Percentiles rank a stretch among this genome's conserved stretches.
phyloP scores from a whole-genome alignment of 2,888 invertebrate species.

The Timema cristinae region DNA sequence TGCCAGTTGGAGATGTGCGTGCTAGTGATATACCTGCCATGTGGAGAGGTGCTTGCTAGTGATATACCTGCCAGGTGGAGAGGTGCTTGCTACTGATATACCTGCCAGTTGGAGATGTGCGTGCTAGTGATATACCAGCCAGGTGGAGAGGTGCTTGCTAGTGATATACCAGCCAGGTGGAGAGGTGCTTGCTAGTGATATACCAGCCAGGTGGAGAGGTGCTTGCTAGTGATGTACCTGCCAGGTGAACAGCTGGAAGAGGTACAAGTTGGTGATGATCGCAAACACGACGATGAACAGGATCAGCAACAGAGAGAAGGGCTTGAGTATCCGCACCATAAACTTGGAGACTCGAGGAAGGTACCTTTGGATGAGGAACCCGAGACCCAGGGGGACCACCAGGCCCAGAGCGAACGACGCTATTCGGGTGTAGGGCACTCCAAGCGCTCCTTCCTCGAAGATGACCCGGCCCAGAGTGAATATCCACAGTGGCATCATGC shows the following conservation, averaged over 20 bases:
- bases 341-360: slow-evolving; percentile 63
- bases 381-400: slow-evolving; percentile 70
- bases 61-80: too few species aligned
- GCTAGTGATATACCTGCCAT: too few species aligned
- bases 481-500: slow-evolving; percentile 86
- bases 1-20: too few species aligned
- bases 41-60: too few species aligned
- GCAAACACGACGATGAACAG: slow-evolving; percentile 83
- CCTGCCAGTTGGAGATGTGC: too few species aligned
- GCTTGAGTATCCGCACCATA: slow-evolving; percentile 77
- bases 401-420: slow-evolving; percentile 69
- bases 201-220: too few species aligned
- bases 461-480: slow-evolving; percentile 77
- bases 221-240: too few species aligned
- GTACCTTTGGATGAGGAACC: slow-evolving; percentile 61
- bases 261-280: slow-evolving; percentile 80
- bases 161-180: too few species aligned
- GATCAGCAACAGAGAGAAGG: slow-evolving; percentile 73
- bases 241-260: slow-evolving; percentile 86
- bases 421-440: slow-evolving; percentile 75
- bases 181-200: too few species aligned
- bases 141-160: too few species aligned
- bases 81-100: too few species aligned
- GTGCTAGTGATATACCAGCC: too few species aligned
- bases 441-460: slow-evolving; percentile 65